Conservation (phyloP, 2,113 vertebrate genomes). For the Pluvianellus socialis region DNA sequence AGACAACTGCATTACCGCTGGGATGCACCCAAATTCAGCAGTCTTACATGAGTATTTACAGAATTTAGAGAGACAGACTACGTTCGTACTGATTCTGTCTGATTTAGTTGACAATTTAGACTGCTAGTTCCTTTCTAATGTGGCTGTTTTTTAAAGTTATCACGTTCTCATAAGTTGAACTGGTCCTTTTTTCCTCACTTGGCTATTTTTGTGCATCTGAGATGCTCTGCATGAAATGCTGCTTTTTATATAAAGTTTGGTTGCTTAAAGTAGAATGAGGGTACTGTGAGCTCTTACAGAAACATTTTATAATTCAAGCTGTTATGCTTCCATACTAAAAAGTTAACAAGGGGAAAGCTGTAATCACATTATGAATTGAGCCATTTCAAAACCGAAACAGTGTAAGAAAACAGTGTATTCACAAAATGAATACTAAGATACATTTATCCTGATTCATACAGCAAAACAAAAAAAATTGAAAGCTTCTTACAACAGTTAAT, state of each 20-base stretch:
- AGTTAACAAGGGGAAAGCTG: slow-evolving; percentile 62
- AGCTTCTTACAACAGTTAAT: slow-evolving; percentile 34
- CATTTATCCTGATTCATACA: slow-evolving; percentile 5
- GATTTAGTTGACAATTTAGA: slow-evolving; percentile 23
- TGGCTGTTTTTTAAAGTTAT: slow-evolving; percentile 44
- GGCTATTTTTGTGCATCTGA: slow-evolving; percentile 34
- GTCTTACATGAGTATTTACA: background rate
- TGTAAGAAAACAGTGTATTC: slow-evolving; percentile 17
- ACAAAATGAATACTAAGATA: slow-evolving; percentile 39
- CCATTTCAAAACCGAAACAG: slow-evolving; percentile 51
- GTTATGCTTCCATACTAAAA: slow-evolving; percentile 30
- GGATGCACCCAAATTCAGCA: background rate
- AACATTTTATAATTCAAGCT: slow-evolving; percentile 56
- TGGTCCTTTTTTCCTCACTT: slow-evolving; percentile 19
- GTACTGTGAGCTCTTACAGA: slow-evolving; percentile 20
- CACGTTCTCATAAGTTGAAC: slow-evolving; percentile 14
- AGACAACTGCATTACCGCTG: background rate
- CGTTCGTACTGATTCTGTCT: slow-evolving; percentile 13
- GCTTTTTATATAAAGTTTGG: slow-evolving; percentile 35
- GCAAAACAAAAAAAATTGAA: slow-evolving; percentile 21
- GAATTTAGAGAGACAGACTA: slow-evolving; percentile 1
- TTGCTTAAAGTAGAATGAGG: slow-evolving; percentile 42
- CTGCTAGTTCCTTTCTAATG: slow-evolving; percentile 16
- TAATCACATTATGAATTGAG: slow-evolving; percentile 59
- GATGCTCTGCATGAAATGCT: slow-evolving; percentile 40